A percentile compares a stretch with the other conserved stretches of the same genome.
Evolutionary conservation across 2,888 invertebrate species (phyloP).

Genomic region (Chesias legatella): DNA sequence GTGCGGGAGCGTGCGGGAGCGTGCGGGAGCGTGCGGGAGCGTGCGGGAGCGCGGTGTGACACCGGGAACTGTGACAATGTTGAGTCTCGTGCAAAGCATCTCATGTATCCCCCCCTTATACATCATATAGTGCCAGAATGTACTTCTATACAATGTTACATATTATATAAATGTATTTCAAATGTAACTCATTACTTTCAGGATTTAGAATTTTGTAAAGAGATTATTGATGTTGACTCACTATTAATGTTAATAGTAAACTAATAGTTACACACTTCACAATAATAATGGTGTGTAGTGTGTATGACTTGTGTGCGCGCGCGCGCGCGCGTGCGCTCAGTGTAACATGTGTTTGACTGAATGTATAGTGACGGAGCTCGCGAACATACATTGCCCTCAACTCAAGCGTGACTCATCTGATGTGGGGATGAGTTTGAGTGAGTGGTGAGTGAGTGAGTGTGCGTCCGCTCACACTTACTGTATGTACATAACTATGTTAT

Average conservation of each 20-base stretch:
- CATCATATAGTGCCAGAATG: slow-evolving; percentile 56
- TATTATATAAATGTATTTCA: slow-evolving; percentile 41
- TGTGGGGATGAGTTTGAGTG: slow-evolving; percentile 14
- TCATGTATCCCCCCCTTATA: no score
- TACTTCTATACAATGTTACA: slow-evolving; percentile 53
- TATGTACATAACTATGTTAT: no score
- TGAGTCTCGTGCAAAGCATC: no score
- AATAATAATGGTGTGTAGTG: no score
- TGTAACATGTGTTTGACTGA: slow-evolving; percentile 12
- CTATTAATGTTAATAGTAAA: slow-evolving; percentile 19
- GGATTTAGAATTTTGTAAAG: slow-evolving; percentile 26
- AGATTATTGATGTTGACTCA: slow-evolving; percentile 34
- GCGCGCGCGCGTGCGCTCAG: slow-evolving; percentile 5
- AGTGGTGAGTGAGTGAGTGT: slow-evolving; percentile 15
- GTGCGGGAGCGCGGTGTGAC: no score
- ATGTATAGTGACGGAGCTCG: slow-evolving; percentile 14
- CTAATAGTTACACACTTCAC: neutral
- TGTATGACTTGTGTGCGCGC: no score
- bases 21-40: no score
- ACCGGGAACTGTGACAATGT: no score
- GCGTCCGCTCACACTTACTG: no score
- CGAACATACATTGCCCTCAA: no score
- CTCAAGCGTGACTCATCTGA: no score
- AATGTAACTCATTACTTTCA: slow-evolving; percentile 18
- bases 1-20: no score